phyloP scores from a whole-genome alignment of 2,797 vertebrate species.

The Macrochelys suwanniensis region DNA sequence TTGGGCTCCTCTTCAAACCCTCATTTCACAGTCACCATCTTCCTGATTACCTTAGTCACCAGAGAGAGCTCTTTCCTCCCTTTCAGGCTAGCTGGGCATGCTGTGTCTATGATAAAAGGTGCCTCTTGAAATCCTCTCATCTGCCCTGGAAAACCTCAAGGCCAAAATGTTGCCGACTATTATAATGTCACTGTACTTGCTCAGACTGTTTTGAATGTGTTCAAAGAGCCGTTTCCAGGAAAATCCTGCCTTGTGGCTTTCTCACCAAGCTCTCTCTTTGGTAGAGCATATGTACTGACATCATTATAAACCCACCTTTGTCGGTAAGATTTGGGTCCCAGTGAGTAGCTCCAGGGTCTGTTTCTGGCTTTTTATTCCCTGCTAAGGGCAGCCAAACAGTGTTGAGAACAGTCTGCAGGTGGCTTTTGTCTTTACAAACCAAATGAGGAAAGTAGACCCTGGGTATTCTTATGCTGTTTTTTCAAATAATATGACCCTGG shows the following conservation, averaged over 20 bases:
- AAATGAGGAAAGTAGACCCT: background rate
- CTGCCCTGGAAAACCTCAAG: background rate
- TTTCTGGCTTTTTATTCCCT: background rate
- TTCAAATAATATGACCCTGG: background rate
- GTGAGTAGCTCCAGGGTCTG: background rate
- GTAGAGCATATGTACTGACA: background rate
- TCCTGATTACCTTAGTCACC: background rate
- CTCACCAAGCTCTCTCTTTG: background rate
- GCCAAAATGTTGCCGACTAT: background rate
- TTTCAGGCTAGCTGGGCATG: background rate
- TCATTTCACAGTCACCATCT: accelerated
- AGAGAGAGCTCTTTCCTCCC: too few relatives aligned
- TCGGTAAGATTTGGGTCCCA: background rate
- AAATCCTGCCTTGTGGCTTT: accelerated
- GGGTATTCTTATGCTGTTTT: background rate
- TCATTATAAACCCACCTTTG: background rate
- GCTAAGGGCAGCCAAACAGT: background rate
- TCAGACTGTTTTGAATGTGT: accelerated
- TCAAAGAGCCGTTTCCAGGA: background rate
- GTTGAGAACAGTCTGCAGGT: background rate
- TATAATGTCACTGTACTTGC: background rate
- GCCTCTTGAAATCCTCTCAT: background rate
- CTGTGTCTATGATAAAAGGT: background rate
- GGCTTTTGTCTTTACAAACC: background rate
- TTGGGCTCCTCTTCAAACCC: accelerated